These are phyloP conservation scores for Choloepus hoffmanni DNA, from an alignment of 2,113 vertebrate genomes.

Conservation along the genomic window DNA sequence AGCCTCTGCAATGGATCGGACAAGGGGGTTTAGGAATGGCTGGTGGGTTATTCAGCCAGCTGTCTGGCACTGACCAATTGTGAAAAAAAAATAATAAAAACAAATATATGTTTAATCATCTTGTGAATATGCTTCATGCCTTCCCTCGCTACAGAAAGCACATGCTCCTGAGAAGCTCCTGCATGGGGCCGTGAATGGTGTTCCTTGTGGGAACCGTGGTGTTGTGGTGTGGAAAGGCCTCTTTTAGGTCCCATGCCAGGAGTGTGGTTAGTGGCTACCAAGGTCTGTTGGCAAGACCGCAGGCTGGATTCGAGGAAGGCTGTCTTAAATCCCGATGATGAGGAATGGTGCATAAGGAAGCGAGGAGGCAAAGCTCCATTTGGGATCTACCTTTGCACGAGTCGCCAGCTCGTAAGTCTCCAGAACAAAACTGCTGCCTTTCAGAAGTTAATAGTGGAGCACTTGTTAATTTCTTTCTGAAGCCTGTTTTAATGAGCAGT, in stretches of 20 bases:
- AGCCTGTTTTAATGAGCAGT: neutral
- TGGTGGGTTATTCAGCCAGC: neutral
- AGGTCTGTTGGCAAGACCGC: neutral
- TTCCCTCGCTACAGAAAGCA: neutral
- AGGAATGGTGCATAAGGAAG: neutral
- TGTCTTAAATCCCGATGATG: neutral
- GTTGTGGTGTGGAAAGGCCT: neutral
- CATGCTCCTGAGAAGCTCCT: neutral
- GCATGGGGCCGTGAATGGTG: neutral
- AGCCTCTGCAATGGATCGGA: neutral
- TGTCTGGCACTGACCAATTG: neutral
- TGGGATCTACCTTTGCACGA: neutral
- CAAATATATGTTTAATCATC: neutral
- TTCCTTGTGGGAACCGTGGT: neutral
- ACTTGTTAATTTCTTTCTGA: neutral
- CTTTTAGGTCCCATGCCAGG: neutral
- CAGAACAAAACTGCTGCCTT: constrained; percentile 7
- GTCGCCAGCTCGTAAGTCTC: neutral
- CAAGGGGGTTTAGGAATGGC: neutral
- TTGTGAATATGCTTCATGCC: neutral
- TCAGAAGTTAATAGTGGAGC: neutral
- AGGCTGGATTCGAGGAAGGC: neutral
- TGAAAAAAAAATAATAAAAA: neutral
- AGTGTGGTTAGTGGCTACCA: neutral
- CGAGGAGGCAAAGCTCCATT: neutral